Base-by-base conservation (phyloP, 2,888 invertebrate species). In the Falcaria lacertinaria region DNA sequence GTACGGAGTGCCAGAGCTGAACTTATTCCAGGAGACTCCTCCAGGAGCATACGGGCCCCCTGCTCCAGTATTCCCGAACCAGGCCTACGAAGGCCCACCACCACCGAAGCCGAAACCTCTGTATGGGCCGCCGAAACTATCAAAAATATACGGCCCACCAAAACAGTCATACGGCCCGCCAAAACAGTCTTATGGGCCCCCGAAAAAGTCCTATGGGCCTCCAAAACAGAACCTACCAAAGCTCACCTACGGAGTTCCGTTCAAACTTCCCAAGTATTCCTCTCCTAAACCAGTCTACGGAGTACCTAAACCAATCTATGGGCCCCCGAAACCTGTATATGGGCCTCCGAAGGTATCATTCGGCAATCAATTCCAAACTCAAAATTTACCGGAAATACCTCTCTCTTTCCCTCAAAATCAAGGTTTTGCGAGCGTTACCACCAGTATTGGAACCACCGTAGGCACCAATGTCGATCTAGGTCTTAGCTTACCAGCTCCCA, bases 1-100 rank as follows among this genome's bases (percentile, higher is more conserved):
- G 0, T 92, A 92, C 63, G 92, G 92, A 42, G 90, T 90, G 0
- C 92, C 92, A 3, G 87, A 90, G 48, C 70, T 80, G 7, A 50
- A 54, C 40, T 67, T 62, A 37, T 70, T 69, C 52, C 60, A 69
- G 6, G 73, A 79, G 0, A 54, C 84, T 0, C 88, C 88, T 0
- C 78, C 84, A 0, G 75, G 86, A 6, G 77, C 87, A 0, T 90
- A 90, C 57, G 90, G 90, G 0, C 81, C 89, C 0, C 92, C 92
- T 0, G 80, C 90, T 0, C 89, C 90, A 0, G 73, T 86, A 15
- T 81, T 85, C 61, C 84, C 84, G 4, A 74, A 53, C 48, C 82
- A 85, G 25, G 58, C 45, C 28, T 88, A 89, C 66, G 90, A 89
- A 39, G 89, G 91, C 0, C 91, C 91, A 0, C 91, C 91, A 2